These are phyloP conservation scores for Knipowitschia caucasica DNA, from an alignment of 2,797 vertebrate genomes.

Conservation along the genomic window DNA sequence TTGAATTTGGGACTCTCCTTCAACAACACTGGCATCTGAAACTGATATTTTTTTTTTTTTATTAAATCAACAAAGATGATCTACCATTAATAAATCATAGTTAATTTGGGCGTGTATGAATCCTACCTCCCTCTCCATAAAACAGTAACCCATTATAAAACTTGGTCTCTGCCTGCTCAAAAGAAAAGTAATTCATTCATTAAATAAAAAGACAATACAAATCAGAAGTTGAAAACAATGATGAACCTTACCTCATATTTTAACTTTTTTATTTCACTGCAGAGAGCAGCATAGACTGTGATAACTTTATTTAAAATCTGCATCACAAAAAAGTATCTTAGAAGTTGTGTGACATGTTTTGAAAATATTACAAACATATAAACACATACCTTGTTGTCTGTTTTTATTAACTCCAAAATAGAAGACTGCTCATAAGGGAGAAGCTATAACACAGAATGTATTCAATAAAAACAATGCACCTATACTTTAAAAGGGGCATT, in stretches of 20 bases:
- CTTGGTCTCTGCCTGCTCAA: constrained; percentile 89
- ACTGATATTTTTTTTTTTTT: constrained; percentile 76
- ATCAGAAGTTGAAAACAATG: background rate
- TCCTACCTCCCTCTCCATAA: constrained; percentile 97
- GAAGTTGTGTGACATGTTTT: background rate
- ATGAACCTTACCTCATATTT: constrained; percentile 88
- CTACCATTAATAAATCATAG: too few species aligned
- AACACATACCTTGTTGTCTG: constrained; percentile 91
- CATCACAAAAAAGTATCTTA: background rate
- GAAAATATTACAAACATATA: background rate
- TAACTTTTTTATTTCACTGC: constrained; percentile 96
- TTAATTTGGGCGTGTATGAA: background rate
- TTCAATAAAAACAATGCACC: background rate
- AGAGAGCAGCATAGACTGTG: constrained; percentile 96
- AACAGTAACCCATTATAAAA: constrained; percentile 98
- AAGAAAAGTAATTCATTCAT: background rate
- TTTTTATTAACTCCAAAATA: constrained; percentile 94
- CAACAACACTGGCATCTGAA: constrained; percentile 87
- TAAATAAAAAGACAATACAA: background rate
- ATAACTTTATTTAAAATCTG: constrained; percentile 98
- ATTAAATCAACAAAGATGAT: too few species aligned
- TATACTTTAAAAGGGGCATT: too few species aligned
- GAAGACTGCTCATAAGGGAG: constrained; percentile 94
- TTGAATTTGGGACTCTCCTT: constrained; percentile 95
- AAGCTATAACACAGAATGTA: constrained; percentile 72